Evolutionary conservation across 2,797 vertebrate species (phyloP).

Genomic region (Apodemus agrarius): DNA sequence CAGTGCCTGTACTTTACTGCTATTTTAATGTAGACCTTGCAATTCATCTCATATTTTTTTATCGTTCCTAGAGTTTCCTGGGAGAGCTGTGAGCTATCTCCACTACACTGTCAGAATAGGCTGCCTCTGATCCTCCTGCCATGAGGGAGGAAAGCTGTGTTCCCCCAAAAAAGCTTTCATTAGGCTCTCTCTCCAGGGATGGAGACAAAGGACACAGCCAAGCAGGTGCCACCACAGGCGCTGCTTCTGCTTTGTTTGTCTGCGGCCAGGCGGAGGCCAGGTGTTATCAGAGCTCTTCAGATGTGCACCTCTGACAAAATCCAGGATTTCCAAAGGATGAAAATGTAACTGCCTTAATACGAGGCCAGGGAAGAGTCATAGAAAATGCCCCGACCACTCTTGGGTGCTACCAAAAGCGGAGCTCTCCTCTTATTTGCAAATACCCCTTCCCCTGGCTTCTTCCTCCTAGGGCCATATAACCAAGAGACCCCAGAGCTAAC

Average conservation of each 20-base stretch:
- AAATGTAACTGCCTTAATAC: background rate
- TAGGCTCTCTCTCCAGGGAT: conserved; percentile 3
- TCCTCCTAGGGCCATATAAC: background rate
- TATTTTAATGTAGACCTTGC: background rate
- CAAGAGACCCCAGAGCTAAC: background rate
- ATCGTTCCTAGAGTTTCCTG: background rate
- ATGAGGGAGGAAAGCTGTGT: background rate
- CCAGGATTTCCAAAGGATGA: conserved; percentile 22
- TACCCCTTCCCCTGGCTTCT: background rate
- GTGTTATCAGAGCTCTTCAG: conserved; percentile 62
- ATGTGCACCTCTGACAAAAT: conserved; percentile 29
- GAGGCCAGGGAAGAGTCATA: background rate
- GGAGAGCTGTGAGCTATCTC: background rate
- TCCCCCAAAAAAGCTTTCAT: conserved; percentile 40
- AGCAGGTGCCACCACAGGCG: background rate
- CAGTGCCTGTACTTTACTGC: background rate
- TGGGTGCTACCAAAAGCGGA: background rate
- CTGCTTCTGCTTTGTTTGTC: conserved; percentile 55
- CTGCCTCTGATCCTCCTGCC: background rate
- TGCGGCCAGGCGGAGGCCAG: background rate
- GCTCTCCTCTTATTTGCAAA: background rate
- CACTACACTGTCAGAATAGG: background rate
- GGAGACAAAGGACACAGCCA: background rate
- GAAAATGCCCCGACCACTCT: background rate
- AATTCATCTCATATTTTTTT: background rate